Evolutionary conservation across 2,888 invertebrate genomes (phyloP), one percentile per base, ranked within the genome.

Genomic region (Orchesella flavescens): DNA sequence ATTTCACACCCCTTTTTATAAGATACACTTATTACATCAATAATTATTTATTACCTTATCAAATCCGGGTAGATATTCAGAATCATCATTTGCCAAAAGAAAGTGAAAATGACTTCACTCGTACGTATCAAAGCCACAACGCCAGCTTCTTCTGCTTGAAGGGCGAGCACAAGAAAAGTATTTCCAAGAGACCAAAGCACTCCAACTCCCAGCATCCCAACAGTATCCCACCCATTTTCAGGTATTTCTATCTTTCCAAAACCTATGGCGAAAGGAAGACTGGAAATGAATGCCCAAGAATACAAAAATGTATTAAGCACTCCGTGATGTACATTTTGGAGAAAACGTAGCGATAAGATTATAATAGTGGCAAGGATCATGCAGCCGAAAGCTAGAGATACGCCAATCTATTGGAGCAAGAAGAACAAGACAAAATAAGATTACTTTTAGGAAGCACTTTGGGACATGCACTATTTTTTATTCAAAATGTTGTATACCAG

Each of bases 51-150:
- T 49, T 49, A 85, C 86, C 86, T 86, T 5, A 86, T 81, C 3
- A 72, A 66, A 68, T 86, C 85, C 1, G 86, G 86, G 19, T 84
- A 76, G 24, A 83, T 74, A 9, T 66, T 46, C 19, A 84, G 61
- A 43, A 86, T 77, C 12, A 85, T 46, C 79, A 76, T 84, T 91
- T 97, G 96, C 96, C 96, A 96, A 84, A 96, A 92, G 89, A 97
- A 97, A 1, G 96, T 96, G 91, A 96, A 96, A 1, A 96, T 95
- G 87, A 97, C 96, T 90, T 96, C 96, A 12, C 95, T 95, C 77
- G 96, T 96, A 34, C 97, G 92, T 15, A 96, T 96, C 86, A 97
- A 95, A 0, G 97, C 95, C 1, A 97, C 96, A 21, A 96, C 96
- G 0, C 96, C 96, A 3, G 96, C 97, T 90, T 97, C 96, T 89